These are phyloP conservation scores for Tuta absoluta DNA, from an alignment of 2,888 invertebrate genomes.

Conservation along the genomic window DNA sequence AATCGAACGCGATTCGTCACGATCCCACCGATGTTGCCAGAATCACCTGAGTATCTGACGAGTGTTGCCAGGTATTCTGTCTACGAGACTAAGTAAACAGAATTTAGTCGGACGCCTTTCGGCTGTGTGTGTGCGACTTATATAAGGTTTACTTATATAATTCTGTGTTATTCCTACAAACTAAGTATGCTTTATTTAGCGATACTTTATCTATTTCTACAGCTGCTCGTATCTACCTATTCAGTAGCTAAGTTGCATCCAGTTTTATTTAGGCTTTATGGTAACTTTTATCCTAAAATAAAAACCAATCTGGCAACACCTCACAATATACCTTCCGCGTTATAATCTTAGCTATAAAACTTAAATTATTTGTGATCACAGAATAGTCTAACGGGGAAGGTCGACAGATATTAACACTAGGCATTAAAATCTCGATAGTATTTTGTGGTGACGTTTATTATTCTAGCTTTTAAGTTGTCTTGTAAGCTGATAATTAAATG, in stretches of 20 bases:
- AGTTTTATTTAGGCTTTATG: background rate
- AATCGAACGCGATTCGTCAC: conserved; percentile 53
- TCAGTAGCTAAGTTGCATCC: too few relatives aligned
- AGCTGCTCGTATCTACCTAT: too few relatives aligned
- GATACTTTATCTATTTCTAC: too few relatives aligned
- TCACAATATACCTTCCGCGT: conserved; percentile 45
- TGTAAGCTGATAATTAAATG: background rate
- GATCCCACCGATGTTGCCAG: conserved; percentile 31
- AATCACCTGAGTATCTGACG: background rate
- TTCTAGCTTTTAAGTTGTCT: background rate
- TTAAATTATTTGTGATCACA: conserved; percentile 44
- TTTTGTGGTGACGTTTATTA: conserved; percentile 19
- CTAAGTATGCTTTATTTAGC: too few relatives aligned
- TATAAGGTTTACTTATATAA: too few relatives aligned
- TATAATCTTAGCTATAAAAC: conserved; percentile 43
- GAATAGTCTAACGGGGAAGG: conserved; percentile 33
- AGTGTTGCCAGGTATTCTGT: conserved; percentile 9
- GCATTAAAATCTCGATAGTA: conserved; percentile 2
- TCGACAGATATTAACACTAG: conserved; percentile 7
- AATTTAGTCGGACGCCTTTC: too few relatives aligned
- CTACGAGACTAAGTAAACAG: too few relatives aligned
- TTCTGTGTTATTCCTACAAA: too few relatives aligned
- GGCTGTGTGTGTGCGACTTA: too few relatives aligned
- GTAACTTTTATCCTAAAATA: background rate
- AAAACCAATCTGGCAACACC: background rate